A percentile compares a stretch with the other conserved stretches of the same genome.
Conservation (phyloP, 2,888 invertebrate species). For the Xanthia icteritia region DNA sequence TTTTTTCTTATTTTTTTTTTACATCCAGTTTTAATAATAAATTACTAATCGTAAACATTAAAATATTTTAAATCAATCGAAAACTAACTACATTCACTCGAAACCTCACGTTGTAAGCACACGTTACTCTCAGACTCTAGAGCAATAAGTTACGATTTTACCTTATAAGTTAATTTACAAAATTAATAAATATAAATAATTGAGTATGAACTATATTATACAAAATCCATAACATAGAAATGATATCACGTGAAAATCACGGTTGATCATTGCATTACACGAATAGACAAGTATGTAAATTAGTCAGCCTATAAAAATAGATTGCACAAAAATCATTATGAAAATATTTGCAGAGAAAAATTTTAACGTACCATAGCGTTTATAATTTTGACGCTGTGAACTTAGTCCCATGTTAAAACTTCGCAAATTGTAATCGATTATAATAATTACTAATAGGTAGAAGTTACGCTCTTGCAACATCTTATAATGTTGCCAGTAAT, state of each 20-base stretch:
- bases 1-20: constrained; percentile 65
- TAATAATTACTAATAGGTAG: constrained; percentile 55
- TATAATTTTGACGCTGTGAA: constrained; percentile 52
- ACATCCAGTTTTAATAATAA: constrained; percentile 72
- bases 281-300: constrained; percentile 77
- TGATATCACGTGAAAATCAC: constrained; percentile 82
- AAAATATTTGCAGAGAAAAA: constrained; percentile 83
- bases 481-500: constrained; percentile 60
- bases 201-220: constrained; percentile 87
- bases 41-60: constrained; percentile 78
- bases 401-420: constrained; percentile 55
- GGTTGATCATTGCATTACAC: constrained; percentile 72
- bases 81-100: constrained; percentile 85
- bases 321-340: constrained; percentile 86
- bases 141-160: constrained; percentile 82
- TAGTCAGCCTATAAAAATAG: constrained; percentile 88
- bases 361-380: constrained; percentile 67
- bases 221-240: constrained; percentile 87
- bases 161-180: constrained; percentile 84
- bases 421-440: constrained; percentile 57
- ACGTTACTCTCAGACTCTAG: constrained; percentile 80
- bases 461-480: constrained; percentile 67
- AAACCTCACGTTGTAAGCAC: constrained; percentile 84
- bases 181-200: constrained; percentile 88
- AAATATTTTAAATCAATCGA: constrained; percentile 81